These are phyloP conservation scores for Aurelia aurita DNA, from an alignment of 30 jellyfish, hydroid and myxozoan genomes.

Conservation along the genomic window DNA sequence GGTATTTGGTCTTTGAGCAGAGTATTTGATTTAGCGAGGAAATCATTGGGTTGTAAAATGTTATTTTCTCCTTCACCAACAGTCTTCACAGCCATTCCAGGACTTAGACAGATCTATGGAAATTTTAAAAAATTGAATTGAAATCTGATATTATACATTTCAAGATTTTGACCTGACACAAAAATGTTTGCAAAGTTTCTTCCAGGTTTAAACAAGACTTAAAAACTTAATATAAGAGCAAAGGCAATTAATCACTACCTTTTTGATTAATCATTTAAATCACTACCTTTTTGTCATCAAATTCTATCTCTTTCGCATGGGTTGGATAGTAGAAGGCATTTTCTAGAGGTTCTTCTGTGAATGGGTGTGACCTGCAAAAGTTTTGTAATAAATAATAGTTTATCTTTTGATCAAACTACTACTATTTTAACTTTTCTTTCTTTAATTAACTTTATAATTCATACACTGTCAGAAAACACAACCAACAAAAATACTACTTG, in stretches of 20 bases:
- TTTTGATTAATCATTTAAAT: too few relatives aligned
- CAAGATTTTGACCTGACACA: too few relatives aligned
- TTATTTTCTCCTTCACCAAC: slow-evolving; percentile 3
- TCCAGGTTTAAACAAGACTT: too few relatives aligned
- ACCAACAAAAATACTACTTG: too few relatives aligned
- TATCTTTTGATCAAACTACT: too few relatives aligned
- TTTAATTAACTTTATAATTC: too few relatives aligned
- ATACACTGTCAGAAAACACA: too few relatives aligned
- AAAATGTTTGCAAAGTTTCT: too few relatives aligned
- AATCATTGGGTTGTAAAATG: slow-evolving; percentile 5
- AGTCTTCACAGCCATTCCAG: not conserved
- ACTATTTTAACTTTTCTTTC: too few relatives aligned
- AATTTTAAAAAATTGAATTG: not conserved
- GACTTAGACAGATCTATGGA: slow-evolving; percentile 48
- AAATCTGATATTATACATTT: too few relatives aligned
- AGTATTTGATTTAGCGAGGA: slow-evolving; percentile 23
- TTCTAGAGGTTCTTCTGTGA: slow-evolving; percentile 23
- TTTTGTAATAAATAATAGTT: too few relatives aligned
- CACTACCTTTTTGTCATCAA: slow-evolving; percentile 46
- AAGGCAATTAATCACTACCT: not conserved
- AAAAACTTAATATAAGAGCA: too few relatives aligned
- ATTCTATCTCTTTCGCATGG: slow-evolving; percentile 24
- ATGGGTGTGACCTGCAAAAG: slow-evolving; percentile 32
- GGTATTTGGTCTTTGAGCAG: slow-evolving; percentile 63
- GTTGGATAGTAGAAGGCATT: slow-evolving; percentile 65